Evolutionary conservation across 2,888 invertebrate species (phyloP).

Genomic region (Tinea trinotella): DNA sequence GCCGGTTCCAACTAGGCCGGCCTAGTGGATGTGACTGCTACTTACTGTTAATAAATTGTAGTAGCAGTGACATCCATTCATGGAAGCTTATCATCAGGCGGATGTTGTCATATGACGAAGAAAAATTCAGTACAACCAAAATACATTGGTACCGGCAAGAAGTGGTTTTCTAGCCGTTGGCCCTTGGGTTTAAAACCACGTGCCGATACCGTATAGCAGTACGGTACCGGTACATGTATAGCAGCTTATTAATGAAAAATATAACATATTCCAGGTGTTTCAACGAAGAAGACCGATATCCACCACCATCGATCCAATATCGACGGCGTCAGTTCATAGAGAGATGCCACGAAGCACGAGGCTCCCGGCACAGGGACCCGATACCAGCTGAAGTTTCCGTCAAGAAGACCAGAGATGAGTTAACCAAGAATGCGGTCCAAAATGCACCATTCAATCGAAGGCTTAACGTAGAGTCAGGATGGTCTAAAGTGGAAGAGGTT

Average conservation of each 20-base stretch:
- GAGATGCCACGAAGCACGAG: constrained; percentile 58
- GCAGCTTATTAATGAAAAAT: too few relatives aligned
- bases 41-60: too few relatives aligned
- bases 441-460: constrained; percentile 50
- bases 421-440: constrained; percentile 59
- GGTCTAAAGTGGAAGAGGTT: constrained; percentile 66
- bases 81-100: too few relatives aligned
- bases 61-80: too few relatives aligned
- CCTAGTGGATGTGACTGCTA: too few relatives aligned
- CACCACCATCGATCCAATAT: constrained; percentile 43
- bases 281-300: constrained; percentile 44
- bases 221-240: too few relatives aligned
- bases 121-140: not conserved
- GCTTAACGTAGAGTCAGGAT: constrained; percentile 62
- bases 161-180: not conserved
- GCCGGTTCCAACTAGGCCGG: too few relatives aligned
- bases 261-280: constrained; percentile 50
- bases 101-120: too few relatives aligned
- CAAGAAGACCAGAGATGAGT: constrained; percentile 48
- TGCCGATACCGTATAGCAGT: too few relatives aligned
- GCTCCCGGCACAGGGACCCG: constrained; percentile 41
- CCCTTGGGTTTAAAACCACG: too few relatives aligned
- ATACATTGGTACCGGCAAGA: too few relatives aligned
- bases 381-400: constrained; percentile 54
- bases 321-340: constrained; percentile 62